A percentile compares a stretch with the other conserved stretches of the same genome.
Evolutionary conservation across 2,888 invertebrate genomes (phyloP).

Genomic region (Harpalus rubripes): DNA sequence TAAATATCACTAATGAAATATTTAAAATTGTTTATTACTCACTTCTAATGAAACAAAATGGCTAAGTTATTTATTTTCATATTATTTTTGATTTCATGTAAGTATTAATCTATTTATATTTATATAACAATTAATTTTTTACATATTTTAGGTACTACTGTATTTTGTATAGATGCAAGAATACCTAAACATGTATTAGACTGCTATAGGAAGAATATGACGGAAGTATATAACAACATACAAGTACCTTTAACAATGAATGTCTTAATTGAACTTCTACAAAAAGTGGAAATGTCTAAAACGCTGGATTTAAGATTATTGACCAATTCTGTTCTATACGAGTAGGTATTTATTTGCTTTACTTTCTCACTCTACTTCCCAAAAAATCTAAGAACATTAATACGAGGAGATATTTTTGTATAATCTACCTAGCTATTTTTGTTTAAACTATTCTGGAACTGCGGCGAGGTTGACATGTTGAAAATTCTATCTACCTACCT

Average conservation of each 20-base stretch:
- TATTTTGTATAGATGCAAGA: conserved; percentile 30
- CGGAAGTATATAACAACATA: conserved; percentile 72
- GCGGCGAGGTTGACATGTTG: too few relatives aligned
- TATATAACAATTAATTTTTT: background rate
- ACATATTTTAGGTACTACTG: conserved; percentile 25
- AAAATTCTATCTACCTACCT: too few relatives aligned
- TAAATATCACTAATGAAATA: background rate
- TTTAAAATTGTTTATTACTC: conserved; percentile 37
- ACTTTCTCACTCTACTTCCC: too few relatives aligned
- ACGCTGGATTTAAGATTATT: conserved; percentile 80
- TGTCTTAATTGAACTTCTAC: conserved; percentile 81
- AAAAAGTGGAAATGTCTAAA: conserved; percentile 80
- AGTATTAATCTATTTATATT: conserved; percentile 11
- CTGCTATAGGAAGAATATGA: conserved; percentile 81
- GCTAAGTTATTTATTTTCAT: conserved; percentile 22
- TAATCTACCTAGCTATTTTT: too few relatives aligned
- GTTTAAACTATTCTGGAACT: too few relatives aligned
- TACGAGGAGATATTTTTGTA: too few relatives aligned
- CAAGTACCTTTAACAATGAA: conserved; percentile 81
- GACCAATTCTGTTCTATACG: conserved; percentile 80
- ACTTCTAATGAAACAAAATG: conserved; percentile 20
- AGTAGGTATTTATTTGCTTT: conserved; percentile 74
- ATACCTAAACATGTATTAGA: conserved; percentile 79
- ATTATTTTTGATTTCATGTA: conserved; percentile 35
- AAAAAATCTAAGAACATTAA: too few relatives aligned